Evolutionary conservation across 2,113 vertebrate species (phyloP).

Genomic region (Camelus bactrianus): DNA sequence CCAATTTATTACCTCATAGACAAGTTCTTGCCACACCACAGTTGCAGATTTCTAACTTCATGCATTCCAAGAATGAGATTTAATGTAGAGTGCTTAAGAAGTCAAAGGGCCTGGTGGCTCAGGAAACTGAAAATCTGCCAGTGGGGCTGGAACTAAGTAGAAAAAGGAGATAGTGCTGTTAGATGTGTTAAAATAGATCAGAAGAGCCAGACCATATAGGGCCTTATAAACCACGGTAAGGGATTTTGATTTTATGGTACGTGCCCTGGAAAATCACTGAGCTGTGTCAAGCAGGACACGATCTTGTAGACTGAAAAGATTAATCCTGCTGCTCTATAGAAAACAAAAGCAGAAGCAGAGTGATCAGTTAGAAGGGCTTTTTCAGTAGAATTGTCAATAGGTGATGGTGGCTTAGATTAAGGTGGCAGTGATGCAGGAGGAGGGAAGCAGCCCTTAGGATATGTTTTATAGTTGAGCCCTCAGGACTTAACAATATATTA

Average conservation of each 20-base stretch:
- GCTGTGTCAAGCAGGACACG: not conserved
- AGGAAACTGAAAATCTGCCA: not conserved
- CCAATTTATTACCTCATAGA: not conserved
- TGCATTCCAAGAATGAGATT: not conserved
- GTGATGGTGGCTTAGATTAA: not conserved
- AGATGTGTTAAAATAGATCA: not conserved
- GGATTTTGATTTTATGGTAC: not conserved
- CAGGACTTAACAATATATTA: not conserved
- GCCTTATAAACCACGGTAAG: not conserved
- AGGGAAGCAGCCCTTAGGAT: not conserved
- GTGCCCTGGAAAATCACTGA: not conserved
- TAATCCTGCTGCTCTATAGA: not conserved
- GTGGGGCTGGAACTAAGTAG: not conserved
- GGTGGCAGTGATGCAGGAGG: not conserved
- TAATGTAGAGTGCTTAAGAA: not conserved
- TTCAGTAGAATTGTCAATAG: not conserved
- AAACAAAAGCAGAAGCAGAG: slow-evolving; percentile 8
- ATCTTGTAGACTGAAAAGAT: not conserved
- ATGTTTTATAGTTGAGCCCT: not conserved
- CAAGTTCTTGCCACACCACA: not conserved
- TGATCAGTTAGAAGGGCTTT: not conserved
- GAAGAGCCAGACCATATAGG: not conserved
- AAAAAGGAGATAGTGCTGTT: not conserved
- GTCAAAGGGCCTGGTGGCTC: not conserved
- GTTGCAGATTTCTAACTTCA: not conserved